These are phyloP conservation scores for Halesus radiatus DNA, from an alignment of 1,140 invertebrate genomes.

Conservation along the genomic window DNA sequence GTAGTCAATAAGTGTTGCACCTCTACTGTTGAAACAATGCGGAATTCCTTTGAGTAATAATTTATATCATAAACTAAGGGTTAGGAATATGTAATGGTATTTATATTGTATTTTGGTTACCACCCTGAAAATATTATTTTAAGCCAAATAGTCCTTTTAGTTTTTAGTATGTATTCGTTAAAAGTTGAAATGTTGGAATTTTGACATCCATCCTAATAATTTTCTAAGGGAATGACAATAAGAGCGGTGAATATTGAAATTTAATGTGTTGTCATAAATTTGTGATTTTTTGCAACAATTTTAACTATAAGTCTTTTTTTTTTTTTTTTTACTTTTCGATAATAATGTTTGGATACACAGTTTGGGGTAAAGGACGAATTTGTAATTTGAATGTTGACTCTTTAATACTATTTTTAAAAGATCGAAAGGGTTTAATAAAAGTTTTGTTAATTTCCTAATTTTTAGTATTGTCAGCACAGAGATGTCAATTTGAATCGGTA, in stretches of 20 bases:
- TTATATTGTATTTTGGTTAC: conserved; percentile 31
- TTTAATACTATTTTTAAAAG: no score
- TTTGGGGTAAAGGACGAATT: no score
- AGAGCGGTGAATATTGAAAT: background rate
- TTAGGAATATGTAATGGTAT: conserved; percentile 12
- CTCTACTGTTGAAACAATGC: conserved; percentile 9
- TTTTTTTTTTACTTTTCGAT: no score
- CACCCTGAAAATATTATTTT: conserved; percentile 35
- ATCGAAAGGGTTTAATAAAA: no score
- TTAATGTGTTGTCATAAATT: background rate
- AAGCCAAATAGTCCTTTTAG: conserved; percentile 31
- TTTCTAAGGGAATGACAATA: conserved; percentile 26
- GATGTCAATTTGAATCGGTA: no score
- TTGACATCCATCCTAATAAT: conserved; percentile 9
- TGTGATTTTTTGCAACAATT: conserved; percentile 2
- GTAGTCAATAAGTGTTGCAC: background rate
- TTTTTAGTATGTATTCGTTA: background rate
- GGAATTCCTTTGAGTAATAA: conserved; percentile 31
- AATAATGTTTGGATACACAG: no score
- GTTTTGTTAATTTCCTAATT: no score
- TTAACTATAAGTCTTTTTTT: background rate
- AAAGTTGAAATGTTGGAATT: background rate
- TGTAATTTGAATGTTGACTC: no score
- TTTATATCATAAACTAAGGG: conserved; percentile 28
- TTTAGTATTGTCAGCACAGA: no score